These are phyloP conservation scores for Agrochola lota DNA, from an alignment of 2,888 invertebrate genomes.

Conservation along the genomic window DNA sequence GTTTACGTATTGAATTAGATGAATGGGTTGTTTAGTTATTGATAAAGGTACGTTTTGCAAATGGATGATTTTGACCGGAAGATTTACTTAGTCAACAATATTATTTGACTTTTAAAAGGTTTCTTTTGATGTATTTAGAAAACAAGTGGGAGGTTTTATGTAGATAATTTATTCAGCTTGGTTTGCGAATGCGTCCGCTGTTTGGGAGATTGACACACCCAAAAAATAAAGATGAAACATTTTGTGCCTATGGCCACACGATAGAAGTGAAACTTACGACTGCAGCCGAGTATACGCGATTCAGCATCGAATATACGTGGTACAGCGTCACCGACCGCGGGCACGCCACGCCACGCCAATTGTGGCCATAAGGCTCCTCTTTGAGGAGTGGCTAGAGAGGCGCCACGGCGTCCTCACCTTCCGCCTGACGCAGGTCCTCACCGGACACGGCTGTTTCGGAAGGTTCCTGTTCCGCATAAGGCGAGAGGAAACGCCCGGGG, in stretches of 20 bases:
- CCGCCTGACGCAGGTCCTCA: no score
- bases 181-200: background rate
- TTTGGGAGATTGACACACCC: background rate
- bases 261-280: background rate
- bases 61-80: conserved; percentile 47
- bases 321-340: no score
- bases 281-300: background rate
- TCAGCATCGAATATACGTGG: background rate
- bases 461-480: no score
- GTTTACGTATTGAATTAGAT: conserved; percentile 74
- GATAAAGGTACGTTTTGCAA: conserved; percentile 57
- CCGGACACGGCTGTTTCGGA: no score
- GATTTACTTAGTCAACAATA: conserved; percentile 48
- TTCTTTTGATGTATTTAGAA: conserved; percentile 11
- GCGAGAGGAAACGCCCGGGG: no score
- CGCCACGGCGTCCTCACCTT: no score
- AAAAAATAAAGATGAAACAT: background rate
- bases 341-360: no score
- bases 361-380: no score
- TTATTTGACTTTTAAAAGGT: conserved; percentile 41
- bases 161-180: background rate
- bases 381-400: no score
- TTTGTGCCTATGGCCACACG: background rate
- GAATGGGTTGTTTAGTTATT: conserved; percentile 69
- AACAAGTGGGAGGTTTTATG: background rate